Percentiles rank a stretch among this genome's conserved stretches.
Conservation (phyloP, 2,797 vertebrate genomes). For the Meriones psammophilus region DNA sequence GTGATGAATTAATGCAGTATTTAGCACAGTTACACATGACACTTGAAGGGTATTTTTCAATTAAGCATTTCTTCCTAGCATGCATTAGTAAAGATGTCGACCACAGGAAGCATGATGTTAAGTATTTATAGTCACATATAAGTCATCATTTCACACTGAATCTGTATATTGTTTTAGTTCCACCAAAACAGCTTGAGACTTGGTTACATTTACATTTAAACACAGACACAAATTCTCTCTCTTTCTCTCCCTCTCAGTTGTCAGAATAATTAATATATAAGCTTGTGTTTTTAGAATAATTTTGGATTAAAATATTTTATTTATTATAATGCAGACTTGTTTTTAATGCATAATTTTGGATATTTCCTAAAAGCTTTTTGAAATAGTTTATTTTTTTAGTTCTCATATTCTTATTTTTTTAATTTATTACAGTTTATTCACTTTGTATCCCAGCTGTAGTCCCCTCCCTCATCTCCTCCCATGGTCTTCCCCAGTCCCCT, state of each 20-base stretch:
- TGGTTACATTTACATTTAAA: constrained; percentile 2
- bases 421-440: no score
- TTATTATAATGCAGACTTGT: neutral
- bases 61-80: constrained; percentile 14
- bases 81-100: constrained; percentile 16
- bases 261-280: neutral
- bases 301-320: constrained; percentile 35
- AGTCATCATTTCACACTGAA: neutral
- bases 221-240: neutral
- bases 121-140: neutral
- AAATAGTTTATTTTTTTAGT: neutral
- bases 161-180: neutral
- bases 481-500: no score
- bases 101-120: neutral
- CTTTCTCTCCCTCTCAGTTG: neutral
- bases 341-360: constrained; percentile 27
- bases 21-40: neutral
- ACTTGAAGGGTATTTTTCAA: neutral
- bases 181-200: neutral
- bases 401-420: neutral
- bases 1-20: neutral
- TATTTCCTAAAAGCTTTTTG: constrained; percentile 7
- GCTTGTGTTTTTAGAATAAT: neutral
- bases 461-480: no score
- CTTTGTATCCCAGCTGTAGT: no score